Evolutionary conservation across 2,888 invertebrate species (phyloP).

Genomic region (Hermaeophaga mercurialis): DNA sequence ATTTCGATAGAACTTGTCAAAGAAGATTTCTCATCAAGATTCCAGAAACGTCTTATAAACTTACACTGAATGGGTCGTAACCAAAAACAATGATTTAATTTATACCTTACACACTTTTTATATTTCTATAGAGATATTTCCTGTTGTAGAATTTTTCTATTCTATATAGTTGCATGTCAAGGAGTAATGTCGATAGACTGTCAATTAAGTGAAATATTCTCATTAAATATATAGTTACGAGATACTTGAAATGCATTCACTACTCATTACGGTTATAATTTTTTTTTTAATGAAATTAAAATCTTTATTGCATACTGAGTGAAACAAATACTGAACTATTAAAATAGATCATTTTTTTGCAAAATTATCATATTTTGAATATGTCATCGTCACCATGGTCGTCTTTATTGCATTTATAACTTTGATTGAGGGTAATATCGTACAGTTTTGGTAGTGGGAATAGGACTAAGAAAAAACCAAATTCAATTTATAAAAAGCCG

Average conservation of each 20-base stretch:
- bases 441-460: no score
- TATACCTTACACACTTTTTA: conserved; percentile 28
- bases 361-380: no score
- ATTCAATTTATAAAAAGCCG: no score
- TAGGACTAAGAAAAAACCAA: no score
- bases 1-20: neutral
- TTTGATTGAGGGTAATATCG: no score
- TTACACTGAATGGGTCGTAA: conserved; percentile 8
- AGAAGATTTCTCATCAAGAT: conserved; percentile 7
- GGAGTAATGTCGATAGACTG: conserved; percentile 33
- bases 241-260: conserved; percentile 27
- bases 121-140: conserved; percentile 42
- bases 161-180: conserved; percentile 36
- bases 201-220: conserved; percentile 43
- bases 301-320: neutral
- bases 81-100: conserved; percentile 32
- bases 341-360: no score
- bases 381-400: no score
- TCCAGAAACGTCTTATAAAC: conserved; percentile 1
- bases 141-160: conserved; percentile 36
- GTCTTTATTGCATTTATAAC: no score
- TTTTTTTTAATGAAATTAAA: no score
- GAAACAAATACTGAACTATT: no score
- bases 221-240: conserved; percentile 38
- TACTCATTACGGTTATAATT: no score